Base-by-base conservation (phyloP, 2,888 invertebrate genomes). In the Drosophila suboccidentalis region DNA sequence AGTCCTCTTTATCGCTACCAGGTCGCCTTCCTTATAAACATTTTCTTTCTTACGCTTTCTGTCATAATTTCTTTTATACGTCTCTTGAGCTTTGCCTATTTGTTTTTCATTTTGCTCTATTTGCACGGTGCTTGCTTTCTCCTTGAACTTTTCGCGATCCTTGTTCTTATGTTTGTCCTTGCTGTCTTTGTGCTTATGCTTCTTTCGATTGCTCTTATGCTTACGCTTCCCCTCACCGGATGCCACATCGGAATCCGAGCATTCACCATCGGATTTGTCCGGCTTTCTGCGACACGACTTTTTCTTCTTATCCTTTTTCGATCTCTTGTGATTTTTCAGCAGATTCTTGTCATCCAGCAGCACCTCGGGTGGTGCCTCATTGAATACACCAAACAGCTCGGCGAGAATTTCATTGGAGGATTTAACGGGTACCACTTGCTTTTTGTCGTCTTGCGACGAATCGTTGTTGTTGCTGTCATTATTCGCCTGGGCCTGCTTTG, bases 321-420 rank as follows among this genome's bases (percentile, higher is more conserved):
- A 85, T 78, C 89, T 92, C 77, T 93, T 90, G 87, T 93, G 86
- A 87, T 91, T 87, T 57, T 87, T 92, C 8, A 83, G 71, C 69
- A 90, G 64, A 41, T 90, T 92, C 32, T 93, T 91, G 90, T 93
- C 94, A 51, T 93, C 93, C 26, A 92, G 64, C 43, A 95, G 92
- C 79, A 94, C 94, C 32, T 94, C 89, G 11, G 95, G 96, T 13
- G 96, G 96, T 76, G 94, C 95, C 2, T 96, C 96, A 92, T 96
- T 96, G 34, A 92, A 92, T 0, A 92, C 92, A 84, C 96, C 94
- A 88, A 97, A 97, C 0, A 97, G 93, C 92, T 97, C 97, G 0
- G 97, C 96, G 19, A 97, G 93, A 85, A 97, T 97, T 92, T 97
- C 97, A 80, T 92, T 92, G 0, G 93, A 93, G 0, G 93, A 91